Evolutionary conservation across 2,888 invertebrate species (phyloP).

Genomic region (Pachycephus smyrnensis): DNA sequence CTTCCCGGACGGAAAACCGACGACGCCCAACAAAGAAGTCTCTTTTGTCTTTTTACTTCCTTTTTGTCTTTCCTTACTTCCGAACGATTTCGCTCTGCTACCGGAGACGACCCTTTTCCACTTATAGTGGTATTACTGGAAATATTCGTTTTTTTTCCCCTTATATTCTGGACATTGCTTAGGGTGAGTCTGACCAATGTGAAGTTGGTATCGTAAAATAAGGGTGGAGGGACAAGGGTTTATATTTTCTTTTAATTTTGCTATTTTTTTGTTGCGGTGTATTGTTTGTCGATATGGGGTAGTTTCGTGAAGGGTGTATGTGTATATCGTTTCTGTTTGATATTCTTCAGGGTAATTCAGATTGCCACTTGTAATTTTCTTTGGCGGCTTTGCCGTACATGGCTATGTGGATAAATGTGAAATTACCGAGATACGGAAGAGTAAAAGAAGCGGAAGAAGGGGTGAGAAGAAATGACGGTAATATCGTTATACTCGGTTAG

Average conservation of each 20-base stretch:
- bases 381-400: not conserved
- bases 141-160: not conserved
- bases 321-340: not conserved
- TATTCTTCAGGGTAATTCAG: not conserved
- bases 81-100: not conserved
- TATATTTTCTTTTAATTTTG: not conserved
- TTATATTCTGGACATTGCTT: not conserved
- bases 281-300: not conserved
- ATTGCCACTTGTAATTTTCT: not conserved
- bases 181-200: not conserved
- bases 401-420: not conserved
- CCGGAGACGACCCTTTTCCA: not conserved
- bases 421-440: not conserved
- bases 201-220: not conserved
- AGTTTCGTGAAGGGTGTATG: not conserved
- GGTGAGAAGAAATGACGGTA: not conserved
- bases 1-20: not conserved
- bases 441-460: not conserved
- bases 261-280: not conserved
- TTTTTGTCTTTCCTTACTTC: not conserved
- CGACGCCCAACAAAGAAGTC: not conserved
- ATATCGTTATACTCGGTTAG: not conserved
- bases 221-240: not conserved
- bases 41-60: not conserved
- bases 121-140: not conserved